Evolutionary conservation across 2,797 vertebrate species (phyloP).

Genomic region (Luscinia luscinia): DNA sequence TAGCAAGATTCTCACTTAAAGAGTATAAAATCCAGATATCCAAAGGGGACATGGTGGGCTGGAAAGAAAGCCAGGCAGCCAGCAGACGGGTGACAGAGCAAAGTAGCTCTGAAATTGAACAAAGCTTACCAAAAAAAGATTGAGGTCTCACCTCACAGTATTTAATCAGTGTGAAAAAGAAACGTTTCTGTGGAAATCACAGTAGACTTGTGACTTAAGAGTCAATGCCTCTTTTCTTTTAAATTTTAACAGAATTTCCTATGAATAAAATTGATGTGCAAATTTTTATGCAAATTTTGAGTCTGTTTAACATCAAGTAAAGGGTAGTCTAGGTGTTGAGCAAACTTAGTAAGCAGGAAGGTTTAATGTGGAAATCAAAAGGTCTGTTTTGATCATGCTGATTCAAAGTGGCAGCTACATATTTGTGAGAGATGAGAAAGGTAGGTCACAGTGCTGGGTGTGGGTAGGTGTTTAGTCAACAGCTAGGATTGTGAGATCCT

Average conservation of each 20-base stretch:
- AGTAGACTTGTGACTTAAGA: conserved; percentile 28
- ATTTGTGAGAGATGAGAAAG: conserved; percentile 3
- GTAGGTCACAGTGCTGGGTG: conserved; percentile 37
- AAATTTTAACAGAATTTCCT: conserved; percentile 3
- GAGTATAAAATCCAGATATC: neutral
- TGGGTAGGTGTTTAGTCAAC: conserved; percentile 58
- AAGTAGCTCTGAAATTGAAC: conserved; percentile 17
- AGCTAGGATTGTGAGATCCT: conserved; percentile 30
- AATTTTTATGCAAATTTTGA: neutral
- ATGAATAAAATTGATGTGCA: conserved; percentile 3
- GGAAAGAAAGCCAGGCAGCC: neutral
- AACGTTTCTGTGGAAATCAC: neutral
- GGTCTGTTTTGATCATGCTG: neutral
- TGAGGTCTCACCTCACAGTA: neutral
- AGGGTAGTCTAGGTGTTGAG: neutral
- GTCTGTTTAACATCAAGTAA: neutral
- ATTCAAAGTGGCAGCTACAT: conserved; percentile 21
- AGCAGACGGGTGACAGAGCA: neutral
- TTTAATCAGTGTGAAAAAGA: conserved; percentile 26
- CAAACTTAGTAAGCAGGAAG: neutral
- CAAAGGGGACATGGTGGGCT: neutral
- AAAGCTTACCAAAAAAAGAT: conserved; percentile 20
- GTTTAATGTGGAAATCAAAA: neutral
- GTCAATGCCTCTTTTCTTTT: neutral
- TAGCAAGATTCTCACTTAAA: neutral